Base-by-base conservation (phyloP, 2,113 vertebrate species). In the Rhipidura dahli region DNA sequence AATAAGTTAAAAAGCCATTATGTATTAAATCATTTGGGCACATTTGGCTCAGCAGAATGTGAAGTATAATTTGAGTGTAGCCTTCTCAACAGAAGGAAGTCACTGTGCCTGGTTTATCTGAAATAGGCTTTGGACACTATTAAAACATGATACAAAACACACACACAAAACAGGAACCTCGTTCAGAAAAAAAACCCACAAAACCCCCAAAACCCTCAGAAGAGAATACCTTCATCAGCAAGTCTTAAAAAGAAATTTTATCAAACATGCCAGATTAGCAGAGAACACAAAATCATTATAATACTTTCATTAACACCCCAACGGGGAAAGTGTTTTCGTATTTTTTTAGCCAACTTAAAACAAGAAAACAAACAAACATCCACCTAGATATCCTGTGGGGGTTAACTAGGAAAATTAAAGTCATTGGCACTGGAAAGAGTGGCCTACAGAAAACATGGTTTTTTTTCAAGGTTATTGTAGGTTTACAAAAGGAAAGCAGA, bases 401-500 rank as follows among this genome's bases (percentile, higher is more conserved):
- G 28, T 45, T 87, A 68, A 75, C 21, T 30, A 51, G 78, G 61
- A 95, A 94, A 82, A 47, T 53, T n/a, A 68, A 68, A 79, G 69
- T 90, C n/a, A 71, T 53, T 87, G 84, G 57, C 45, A 61, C 14
- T 86, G 68, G 15, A 88, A 92, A 61, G 15, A 76, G 54, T 6
- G 7, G 49, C 20, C 54, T 57, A 83, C 59, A 76, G 39, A 75
- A 90, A 89, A 81, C 6, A 4, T 10, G 9, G 27, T 3, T 9
- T 42, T 89, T 59, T 83, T 94, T 80, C 54, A 81, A 83, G 68
- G 91, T 92, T 92, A 93, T 89, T 10, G 0, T 21, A 51, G 19
- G 71, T 45, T 87, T 86, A 63, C 45, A 19, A 73, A 89, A 66
- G 3, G 13, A 90, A 94, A 92, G 40, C 35, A 94, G 66, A 60